Evolutionary conservation across 2,113 vertebrate species (phyloP), one percentile per base, ranked within the genome.

Genomic region (Electrona antarctica): DNA sequence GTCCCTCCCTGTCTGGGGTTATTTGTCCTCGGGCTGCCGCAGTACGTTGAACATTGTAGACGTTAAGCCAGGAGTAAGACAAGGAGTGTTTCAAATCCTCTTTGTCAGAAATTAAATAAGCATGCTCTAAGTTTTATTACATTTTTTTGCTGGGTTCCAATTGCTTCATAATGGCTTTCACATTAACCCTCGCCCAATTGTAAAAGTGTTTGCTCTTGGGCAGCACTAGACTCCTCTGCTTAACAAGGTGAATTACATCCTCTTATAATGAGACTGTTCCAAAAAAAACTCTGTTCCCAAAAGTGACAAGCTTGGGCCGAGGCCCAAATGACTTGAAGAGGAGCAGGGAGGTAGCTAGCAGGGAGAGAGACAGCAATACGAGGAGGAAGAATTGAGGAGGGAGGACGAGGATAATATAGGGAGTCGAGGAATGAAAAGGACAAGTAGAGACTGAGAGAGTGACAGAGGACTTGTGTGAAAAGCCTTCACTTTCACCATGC

Each of bases 61-160:
- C 58, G 61, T 78, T 29, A 76, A 67, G 15, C 52, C 51, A 78
- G 56, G 52, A 70, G 3, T 8, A 49, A 73, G 49, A 70, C 57
- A 29, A 71, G 15, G 29, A 47, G 33, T 52, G 21, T 60, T 52
- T 76, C 64, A 73, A 82, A 72, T 70, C 63, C 8, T 9, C 7
- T 77, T 75, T 62, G 11, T 65, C 60, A 73, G 58, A 59, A 58
- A n/a, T 58, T 56, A 65, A 60, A 62, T 50, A 15, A 51, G 11
- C 14, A 33, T 33, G 54, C 61, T 55, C 28, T 58, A 57, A 64
- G 52, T 47, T 41, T 48, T 69, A 51, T 63, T 58, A 15, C 7
- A 11, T 51, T 2, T 51, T 1, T 6, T 51, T 41, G 52, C 58
- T 52, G 10, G 33, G 45, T 54, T 60, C 49, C 45, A 12, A 21